Evolutionary conservation across 2,113 vertebrate species (phyloP), one percentile per base, ranked within the genome.

Genomic region (Xerus inauris): DNA sequence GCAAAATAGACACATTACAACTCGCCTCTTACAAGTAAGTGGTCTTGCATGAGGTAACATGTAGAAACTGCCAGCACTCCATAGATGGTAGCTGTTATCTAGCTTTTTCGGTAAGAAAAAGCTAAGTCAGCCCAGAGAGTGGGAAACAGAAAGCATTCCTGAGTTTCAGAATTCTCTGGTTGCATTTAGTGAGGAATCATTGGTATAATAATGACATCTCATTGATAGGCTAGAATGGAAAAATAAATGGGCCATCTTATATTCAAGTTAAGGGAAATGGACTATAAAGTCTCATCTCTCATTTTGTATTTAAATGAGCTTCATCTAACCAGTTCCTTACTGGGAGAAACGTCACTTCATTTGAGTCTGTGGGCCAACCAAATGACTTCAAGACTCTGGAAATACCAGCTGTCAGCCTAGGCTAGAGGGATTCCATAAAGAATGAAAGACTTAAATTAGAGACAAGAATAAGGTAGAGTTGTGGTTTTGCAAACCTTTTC

Each of bases 111-210:
- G 49, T 47, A 16, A 87, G 69, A 42, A 64, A 87, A 71, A 22
- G 12, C n/a, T 5, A 45, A 81, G 67, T 83, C 8, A 2, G 73
- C 75, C 22, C 59, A n/a, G 35, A 72, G 0, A 0, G 11, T 12
- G 20, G 69, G 28, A 90, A n/a, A 54, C 30, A 3, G 26, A 90
- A 69, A n/a, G 40, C 49, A 49, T 28, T 1, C 40, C 45, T 5
- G 3, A 5, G 64, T 19, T 42, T 28, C n/a, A 5, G 40, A 0
- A 3, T 24, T 47, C 16, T 62, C 6, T 28, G n/a, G 19, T 38
- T 28, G 3, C 8, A 2, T 28, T 6, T 42, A 32, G n/a, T 8
- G 24, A 65, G 51, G 22, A 49, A 13, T 0, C 10, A 14, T 0
- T 2, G 17, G 35, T 26, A 0, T 14, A 17, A 19, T 14, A 13